phyloP scores from a whole-genome alignment of 2,888 invertebrate species.

The Leptura quadrifasciata region DNA sequence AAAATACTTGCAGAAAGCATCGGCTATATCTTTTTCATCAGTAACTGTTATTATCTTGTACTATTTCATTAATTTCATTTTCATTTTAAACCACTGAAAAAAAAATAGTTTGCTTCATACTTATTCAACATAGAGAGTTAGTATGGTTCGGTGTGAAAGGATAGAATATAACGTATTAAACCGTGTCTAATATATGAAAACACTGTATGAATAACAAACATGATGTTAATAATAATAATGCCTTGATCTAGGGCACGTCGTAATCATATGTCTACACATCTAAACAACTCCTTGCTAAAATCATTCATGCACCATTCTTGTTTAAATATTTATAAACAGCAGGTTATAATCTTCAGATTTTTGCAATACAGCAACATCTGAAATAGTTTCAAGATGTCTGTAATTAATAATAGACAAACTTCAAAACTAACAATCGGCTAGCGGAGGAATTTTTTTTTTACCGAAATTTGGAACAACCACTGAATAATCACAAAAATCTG shows the following conservation, averaged over 20 bases:
- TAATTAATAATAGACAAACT: slow-evolving; percentile 7
- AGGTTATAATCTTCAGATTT: neutral
- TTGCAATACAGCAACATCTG: neutral
- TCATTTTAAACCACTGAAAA: too few species aligned
- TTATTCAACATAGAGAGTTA: too few species aligned
- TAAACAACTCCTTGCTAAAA: neutral
- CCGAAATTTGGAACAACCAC: neutral
- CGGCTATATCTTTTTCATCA: too few species aligned
- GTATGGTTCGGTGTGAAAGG: too few species aligned
- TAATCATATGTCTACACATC: neutral
- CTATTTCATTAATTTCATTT: too few species aligned
- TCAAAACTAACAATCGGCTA: neutral
- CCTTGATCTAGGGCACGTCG: neutral
- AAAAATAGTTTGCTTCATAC: too few species aligned
- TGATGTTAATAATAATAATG: neutral
- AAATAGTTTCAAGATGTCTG: neutral
- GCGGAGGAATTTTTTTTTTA: neutral
- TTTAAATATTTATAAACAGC: slow-evolving; percentile 7
- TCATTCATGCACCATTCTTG: neutral
- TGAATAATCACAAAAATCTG: neutral
- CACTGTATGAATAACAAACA: too few species aligned
- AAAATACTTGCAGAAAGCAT: too few species aligned
- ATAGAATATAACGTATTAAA: too few species aligned
- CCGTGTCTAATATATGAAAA: too few species aligned
- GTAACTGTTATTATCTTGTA: too few species aligned